Percentiles rank a stretch among this genome's conserved stretches.
phyloP scores from a whole-genome alignment of 2,888 invertebrate genomes.

The Cephus nigrinus region DNA sequence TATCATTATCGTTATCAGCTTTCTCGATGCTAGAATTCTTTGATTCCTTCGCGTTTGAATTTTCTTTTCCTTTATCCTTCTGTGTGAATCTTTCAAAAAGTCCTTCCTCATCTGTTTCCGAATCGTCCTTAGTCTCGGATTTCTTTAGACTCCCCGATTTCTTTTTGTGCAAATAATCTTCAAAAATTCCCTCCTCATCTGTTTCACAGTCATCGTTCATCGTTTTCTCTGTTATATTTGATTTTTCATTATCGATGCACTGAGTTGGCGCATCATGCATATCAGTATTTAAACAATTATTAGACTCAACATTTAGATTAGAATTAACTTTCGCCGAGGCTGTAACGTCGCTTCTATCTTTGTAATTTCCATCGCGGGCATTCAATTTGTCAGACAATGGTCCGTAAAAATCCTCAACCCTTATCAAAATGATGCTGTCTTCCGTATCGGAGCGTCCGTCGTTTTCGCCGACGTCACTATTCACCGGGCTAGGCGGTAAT shows the following conservation, averaged over 20 bases:
- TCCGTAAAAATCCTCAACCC: not conserved
- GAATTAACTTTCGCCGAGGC: not conserved
- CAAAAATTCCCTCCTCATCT: not conserved
- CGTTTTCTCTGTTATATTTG: not conserved
- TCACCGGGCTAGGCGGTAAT: not conserved
- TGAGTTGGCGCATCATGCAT: conserved; percentile 20
- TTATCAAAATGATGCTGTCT: not conserved
- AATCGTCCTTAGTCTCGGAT: conserved; percentile 10
- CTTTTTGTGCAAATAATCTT: not conserved
- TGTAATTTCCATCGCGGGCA: not conserved
- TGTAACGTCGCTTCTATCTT: not conserved
- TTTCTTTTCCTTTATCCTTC: conserved; percentile 8
- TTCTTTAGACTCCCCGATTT: not conserved
- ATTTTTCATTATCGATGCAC: not conserved
- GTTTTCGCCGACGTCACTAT: not conserved
- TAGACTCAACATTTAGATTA: not conserved
- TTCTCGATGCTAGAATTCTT: not conserved
- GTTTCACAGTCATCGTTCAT: not conserved
- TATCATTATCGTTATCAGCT: not conserved
- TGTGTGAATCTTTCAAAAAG: conserved; percentile 8
- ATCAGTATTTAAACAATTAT: not conserved
- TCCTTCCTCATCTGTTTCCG: conserved; percentile 27
- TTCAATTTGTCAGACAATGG: not conserved
- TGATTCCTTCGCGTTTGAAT: conserved; percentile 8
- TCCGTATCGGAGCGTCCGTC: not conserved